These are phyloP conservation scores for Amphimedon queenslandica DNA, from an alignment of 37 sponge, comb jelly and placozoan genomes.

Conservation along the genomic window DNA sequence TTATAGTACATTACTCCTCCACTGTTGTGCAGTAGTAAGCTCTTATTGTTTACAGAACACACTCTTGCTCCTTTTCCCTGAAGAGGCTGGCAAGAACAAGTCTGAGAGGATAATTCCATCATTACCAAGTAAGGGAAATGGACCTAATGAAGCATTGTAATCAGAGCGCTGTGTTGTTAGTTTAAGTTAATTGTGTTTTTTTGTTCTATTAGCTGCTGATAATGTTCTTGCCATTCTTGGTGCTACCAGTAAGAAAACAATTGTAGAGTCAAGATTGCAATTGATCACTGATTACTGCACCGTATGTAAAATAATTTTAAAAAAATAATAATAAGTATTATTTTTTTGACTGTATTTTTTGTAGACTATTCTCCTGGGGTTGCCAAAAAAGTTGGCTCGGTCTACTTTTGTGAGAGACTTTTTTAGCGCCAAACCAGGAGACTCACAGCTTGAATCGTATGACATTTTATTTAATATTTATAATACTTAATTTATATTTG, in stretches of 20 bases:
- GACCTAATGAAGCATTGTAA: too few species aligned
- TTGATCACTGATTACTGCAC: slow-evolving; percentile 57
- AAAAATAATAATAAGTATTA: background rate
- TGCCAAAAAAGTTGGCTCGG: slow-evolving; percentile 24
- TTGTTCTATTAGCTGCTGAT: slow-evolving; percentile 12
- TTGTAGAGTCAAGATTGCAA: slow-evolving; percentile 33
- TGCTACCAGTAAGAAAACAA: slow-evolving; percentile 21
- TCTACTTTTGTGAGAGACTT: slow-evolving; percentile 27
- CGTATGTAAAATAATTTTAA: slow-evolving; percentile 5
- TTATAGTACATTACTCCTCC: background rate
- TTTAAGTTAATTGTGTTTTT: background rate
- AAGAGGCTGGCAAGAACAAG: slow-evolving; percentile 39
- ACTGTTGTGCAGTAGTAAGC: background rate
- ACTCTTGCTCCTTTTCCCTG: slow-evolving; percentile 40
- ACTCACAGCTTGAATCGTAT: slow-evolving; percentile 39
- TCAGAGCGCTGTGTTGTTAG: too few species aligned
- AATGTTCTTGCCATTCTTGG: slow-evolving; percentile 46
- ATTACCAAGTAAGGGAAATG: slow-evolving; percentile 27
- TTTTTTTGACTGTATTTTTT: background rate
- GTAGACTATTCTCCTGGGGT: slow-evolving; percentile 23
- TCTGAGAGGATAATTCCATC: slow-evolving; percentile 8
- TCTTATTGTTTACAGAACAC: slow-evolving; percentile 15
- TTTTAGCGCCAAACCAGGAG: slow-evolving; percentile 41
- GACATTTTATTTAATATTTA: background rate
- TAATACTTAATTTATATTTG: background rate